These are phyloP conservation scores for Drosophila tani DNA, from an alignment of 1,140 invertebrate species.

Conservation along the genomic window DNA sequence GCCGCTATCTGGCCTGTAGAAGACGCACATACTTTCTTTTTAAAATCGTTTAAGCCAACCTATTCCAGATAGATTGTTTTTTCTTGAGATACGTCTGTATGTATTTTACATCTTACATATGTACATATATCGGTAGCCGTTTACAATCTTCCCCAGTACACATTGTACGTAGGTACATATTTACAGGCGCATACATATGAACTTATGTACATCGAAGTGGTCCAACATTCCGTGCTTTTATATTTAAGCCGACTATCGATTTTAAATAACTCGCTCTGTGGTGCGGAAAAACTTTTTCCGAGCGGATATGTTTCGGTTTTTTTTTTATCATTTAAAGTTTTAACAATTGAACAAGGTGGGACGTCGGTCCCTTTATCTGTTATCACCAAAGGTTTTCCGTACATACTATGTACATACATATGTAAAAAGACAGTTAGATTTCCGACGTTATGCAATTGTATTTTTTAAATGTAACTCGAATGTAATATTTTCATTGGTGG, in stretches of 20 bases:
- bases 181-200: constrained; percentile 32
- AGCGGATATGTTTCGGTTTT: not conserved
- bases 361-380: not conserved
- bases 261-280: constrained; percentile 24
- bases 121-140: constrained; percentile 14
- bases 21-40: not conserved
- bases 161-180: constrained; percentile 28
- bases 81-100: constrained; percentile 1
- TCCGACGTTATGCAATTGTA: constrained; percentile 23
- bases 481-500: not conserved
- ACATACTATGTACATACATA: not conserved
- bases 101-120: constrained; percentile 24
- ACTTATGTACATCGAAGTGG: constrained; percentile 45
- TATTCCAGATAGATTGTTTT: constrained; percentile 8
- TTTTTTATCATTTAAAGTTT: not conserved
- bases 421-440: not conserved
- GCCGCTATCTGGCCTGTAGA: constrained; percentile 16
- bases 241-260: constrained; percentile 49
- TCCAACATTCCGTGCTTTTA: constrained; percentile 36
- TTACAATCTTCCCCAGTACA: constrained; percentile 29
- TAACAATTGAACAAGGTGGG: not conserved
- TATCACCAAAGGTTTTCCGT: not conserved
- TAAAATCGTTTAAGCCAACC: constrained; percentile 4
- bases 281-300: constrained; percentile 20
- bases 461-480: not conserved